Base-by-base conservation (phyloP, 2,888 invertebrate genomes). In the Tachina fera region DNA sequence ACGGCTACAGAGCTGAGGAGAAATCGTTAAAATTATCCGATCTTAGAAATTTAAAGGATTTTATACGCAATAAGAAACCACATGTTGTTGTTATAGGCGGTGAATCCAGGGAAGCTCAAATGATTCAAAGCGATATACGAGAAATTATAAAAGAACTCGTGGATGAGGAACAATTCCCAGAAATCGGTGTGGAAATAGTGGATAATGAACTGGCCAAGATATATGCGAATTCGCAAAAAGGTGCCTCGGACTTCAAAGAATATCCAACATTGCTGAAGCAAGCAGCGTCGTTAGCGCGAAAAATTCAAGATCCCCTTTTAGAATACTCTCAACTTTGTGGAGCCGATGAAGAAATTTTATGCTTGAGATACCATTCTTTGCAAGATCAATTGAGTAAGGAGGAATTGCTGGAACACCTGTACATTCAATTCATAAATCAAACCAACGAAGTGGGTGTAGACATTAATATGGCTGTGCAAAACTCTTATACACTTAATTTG, bases 391-490 rank as follows among this genome's bases (percentile, higher is more conserved):
- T 97, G 81, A 92, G 95, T 0, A 97, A 97, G 90, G 98, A 99
- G 80, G 97, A 97, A 72, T 93, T 99, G 61, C 92, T 97, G 3
- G 97, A 97, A 89, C 96, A 96, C 51, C 94, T 99, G 8, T 96
- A 96, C 87, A 93, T 98, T 76, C 98, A 99, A 93, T 97, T 97
- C 90, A 97, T 99, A 2, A 99, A 98, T 91, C 94, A 98, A 75
- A 97, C 98, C 0, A 99, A 99, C 91, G 99, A 99, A 94, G 99
- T 99, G 1, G 99, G 99, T 9, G 98, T 99, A 0, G 99, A 99
- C 90, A 96, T 99, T 11, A 99, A 99, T 91, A 95, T 97, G 89
- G 97, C 98, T 0, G 96, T 99, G 0, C 95, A 97, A 85, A 97
- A 97, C 83, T 95, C 97, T 0, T 96, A 99, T 89, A 97, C 97